Percentiles rank a stretch among this genome's conserved stretches.
Conservation (phyloP, 2,797 vertebrate genomes). For the Lithobates sylvaticus region DNA sequence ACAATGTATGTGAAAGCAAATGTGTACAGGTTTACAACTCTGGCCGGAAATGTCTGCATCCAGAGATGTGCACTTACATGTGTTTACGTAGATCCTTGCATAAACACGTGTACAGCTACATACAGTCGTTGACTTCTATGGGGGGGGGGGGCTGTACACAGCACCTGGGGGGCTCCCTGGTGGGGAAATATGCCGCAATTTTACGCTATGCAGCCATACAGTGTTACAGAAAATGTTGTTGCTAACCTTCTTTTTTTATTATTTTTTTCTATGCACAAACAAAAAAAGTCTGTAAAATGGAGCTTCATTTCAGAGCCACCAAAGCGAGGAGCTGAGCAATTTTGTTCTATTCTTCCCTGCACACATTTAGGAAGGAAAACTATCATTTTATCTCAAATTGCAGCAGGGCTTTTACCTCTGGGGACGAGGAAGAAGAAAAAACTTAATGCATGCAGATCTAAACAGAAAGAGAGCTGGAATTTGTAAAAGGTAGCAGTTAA, state of each 20-base stretch:
- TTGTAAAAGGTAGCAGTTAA: constrained; percentile 43
- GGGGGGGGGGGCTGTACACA: no score
- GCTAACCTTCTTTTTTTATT: background rate
- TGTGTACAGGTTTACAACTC: no score
- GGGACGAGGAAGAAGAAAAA: background rate
- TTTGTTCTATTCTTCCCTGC: constrained; percentile 49
- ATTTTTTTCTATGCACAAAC: background rate
- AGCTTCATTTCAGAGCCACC: constrained; percentile 38
- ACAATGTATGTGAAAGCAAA: no score
- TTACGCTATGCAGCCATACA: background rate
- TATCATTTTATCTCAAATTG: constrained; percentile 56
- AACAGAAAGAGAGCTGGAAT: constrained; percentile 28
- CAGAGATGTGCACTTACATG: no score
- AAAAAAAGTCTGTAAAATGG: constrained; percentile 7
- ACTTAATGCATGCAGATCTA: constrained; percentile 47
- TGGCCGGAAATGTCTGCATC: no score
- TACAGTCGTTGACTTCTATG: no score
- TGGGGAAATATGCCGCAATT: no score
- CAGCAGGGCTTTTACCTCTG: constrained; percentile 39
- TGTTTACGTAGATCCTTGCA: no score
- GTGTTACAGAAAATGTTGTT: background rate
- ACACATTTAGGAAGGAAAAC: constrained; percentile 39
- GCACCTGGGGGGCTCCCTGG: no score
- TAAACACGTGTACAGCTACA: no score
- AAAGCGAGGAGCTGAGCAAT: constrained; percentile 36